Conservation (phyloP, 2,888 invertebrate genomes). For the Lagria hirta region DNA sequence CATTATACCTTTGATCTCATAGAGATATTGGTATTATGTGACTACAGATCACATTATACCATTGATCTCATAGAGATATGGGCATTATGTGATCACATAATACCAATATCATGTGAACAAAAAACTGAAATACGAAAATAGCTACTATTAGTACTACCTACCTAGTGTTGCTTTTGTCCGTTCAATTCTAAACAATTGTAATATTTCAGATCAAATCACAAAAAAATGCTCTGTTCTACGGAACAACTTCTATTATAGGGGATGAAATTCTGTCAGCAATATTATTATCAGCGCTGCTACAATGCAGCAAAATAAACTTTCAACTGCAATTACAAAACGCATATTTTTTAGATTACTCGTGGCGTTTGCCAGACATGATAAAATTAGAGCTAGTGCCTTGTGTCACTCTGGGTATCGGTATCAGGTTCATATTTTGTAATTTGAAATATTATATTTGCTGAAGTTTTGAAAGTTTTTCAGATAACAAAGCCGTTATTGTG, state of each 20-base stretch:
- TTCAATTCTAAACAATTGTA: background rate
- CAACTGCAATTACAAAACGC: slow-evolving; percentile 59
- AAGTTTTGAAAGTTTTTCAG: slow-evolving; percentile 56
- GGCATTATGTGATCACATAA: too few species aligned
- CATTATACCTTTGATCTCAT: too few species aligned
- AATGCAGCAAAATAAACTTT: slow-evolving; percentile 58
- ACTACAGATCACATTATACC: too few species aligned
- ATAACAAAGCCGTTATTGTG: slow-evolving; percentile 61
- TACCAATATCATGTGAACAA: too few species aligned
- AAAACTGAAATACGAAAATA: too few species aligned
- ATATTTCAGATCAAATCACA: slow-evolving; percentile 32
- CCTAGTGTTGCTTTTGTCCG: too few species aligned
- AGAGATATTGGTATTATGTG: too few species aligned
- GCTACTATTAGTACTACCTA: too few species aligned
- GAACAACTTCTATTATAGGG: slow-evolving; percentile 58
- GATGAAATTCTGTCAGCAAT: slow-evolving; percentile 65
- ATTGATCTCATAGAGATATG: too few species aligned
- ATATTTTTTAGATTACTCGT: slow-evolving; percentile 64
- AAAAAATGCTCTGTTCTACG: slow-evolving; percentile 40
- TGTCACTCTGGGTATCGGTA: slow-evolving; percentile 61
- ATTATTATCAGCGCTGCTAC: slow-evolving; percentile 59
- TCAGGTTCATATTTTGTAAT: too few species aligned
- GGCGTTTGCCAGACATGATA: slow-evolving; percentile 60
- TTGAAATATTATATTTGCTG: background rate
- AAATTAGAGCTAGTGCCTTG: slow-evolving; percentile 65